phyloP scores from a whole-genome alignment of 2,888 invertebrate genomes.

The Zonitis immaculata region DNA sequence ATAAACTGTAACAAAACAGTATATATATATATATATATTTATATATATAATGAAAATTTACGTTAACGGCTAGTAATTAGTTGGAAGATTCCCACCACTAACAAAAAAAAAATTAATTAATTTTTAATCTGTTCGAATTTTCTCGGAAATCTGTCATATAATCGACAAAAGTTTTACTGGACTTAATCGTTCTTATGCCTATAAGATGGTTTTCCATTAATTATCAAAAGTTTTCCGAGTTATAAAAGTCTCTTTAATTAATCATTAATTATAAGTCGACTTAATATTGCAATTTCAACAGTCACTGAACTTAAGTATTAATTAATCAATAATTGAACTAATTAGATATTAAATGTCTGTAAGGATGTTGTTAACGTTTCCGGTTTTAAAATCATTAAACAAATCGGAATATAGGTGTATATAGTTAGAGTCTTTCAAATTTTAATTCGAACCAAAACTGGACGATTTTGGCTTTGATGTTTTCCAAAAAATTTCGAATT shows the following conservation, averaged over 20 bases:
- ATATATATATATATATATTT: too few relatives aligned
- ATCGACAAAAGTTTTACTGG: too few relatives aligned
- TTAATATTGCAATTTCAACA: background rate
- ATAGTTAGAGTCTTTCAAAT: too few relatives aligned
- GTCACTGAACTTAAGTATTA: background rate
- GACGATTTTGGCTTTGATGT: background rate
- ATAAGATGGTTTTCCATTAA: background rate
- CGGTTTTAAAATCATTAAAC: conserved; percentile 2
- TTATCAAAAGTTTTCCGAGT: background rate
- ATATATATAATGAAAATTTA: too few relatives aligned
- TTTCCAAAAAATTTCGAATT: too few relatives aligned
- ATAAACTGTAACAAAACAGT: too few relatives aligned
- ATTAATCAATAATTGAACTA: conserved; percentile 11
- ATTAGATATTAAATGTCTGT: conserved; percentile 14
- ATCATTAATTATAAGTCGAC: background rate
- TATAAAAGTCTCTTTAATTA: background rate
- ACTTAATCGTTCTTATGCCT: background rate
- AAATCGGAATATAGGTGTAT: too few relatives aligned
- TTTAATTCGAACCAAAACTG: background rate
- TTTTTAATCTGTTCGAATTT: too few relatives aligned
- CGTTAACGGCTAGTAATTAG: too few relatives aligned
- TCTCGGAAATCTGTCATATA: too few relatives aligned
- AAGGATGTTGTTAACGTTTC: conserved; percentile 19
- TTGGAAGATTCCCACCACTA: too few relatives aligned
- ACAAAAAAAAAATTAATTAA: too few relatives aligned